These are phyloP conservation scores for Microctonus hyperodae DNA, from an alignment of 2,888 invertebrate genomes.

Conservation along the genomic window DNA sequence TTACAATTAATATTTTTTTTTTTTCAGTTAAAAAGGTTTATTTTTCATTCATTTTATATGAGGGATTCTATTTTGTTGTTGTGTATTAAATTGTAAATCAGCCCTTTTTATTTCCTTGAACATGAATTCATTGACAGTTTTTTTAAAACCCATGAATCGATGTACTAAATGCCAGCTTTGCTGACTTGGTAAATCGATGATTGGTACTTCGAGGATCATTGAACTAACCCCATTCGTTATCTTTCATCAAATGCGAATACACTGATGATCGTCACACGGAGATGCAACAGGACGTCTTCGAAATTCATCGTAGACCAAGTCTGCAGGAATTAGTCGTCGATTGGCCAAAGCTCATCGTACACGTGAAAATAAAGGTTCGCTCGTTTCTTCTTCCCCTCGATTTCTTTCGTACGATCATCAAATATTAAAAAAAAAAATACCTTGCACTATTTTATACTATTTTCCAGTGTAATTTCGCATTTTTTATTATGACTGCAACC, in stretches of 20 bases:
- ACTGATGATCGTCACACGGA: conserved; percentile 41
- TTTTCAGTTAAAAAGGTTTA: conserved; percentile 23
- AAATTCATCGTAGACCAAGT: conserved; percentile 74
- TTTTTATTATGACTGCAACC: conserved; percentile 10
- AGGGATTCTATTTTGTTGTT: background rate
- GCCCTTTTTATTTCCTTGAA: background rate
- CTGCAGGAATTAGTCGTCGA: conserved; percentile 78
- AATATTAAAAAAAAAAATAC: background rate
- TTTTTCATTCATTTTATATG: conserved; percentile 28
- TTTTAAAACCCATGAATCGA: conserved; percentile 21
- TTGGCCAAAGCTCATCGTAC: conserved; percentile 77
- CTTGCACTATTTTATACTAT: background rate
- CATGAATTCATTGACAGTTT: background rate
- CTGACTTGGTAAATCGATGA: conserved; percentile 16
- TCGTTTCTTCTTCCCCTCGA: background rate
- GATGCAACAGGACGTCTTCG: conserved; percentile 73
- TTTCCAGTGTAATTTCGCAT: conserved; percentile 5
- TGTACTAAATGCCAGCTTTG: conserved; percentile 3
- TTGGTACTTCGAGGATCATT: conserved; percentile 33
- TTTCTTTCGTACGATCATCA: background rate
- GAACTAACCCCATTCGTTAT: conserved; percentile 15
- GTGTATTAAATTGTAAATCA: background rate
- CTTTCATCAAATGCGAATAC: conserved; percentile 26
- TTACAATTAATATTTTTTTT: conserved; percentile 7
- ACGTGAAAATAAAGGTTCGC: conserved; percentile 74